Conservation (phyloP, 2,797 vertebrate species). For the Carapus acus region DNA sequence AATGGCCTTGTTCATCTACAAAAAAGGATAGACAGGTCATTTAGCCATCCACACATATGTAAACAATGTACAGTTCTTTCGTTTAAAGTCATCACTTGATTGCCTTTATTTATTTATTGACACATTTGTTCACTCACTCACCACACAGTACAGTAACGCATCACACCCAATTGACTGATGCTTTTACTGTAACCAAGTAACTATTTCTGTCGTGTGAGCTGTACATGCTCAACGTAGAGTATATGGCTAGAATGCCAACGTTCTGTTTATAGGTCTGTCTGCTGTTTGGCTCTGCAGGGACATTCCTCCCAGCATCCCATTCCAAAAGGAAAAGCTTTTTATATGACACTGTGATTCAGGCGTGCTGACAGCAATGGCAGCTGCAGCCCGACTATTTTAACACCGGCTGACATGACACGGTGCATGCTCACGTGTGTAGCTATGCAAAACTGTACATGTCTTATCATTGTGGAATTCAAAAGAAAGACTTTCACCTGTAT, state of each 20-base stretch:
- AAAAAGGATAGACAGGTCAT: slow-evolving; percentile 2
- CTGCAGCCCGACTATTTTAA: slow-evolving; percentile 76
- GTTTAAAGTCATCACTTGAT: not conserved
- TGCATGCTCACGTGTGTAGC: slow-evolving; percentile 48
- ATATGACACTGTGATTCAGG: slow-evolving; percentile 60
- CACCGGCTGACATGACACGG: slow-evolving; percentile 49
- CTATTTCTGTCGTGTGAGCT: slow-evolving; percentile 39
- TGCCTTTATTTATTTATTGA: not conserved
- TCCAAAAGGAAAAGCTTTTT: slow-evolving; percentile 70
- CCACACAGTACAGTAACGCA: not conserved
- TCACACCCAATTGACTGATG: slow-evolving; percentile 27
- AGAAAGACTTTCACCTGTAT: slow-evolving; percentile 70
- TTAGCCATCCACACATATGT: not conserved
- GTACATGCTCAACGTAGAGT: slow-evolving; percentile 35
- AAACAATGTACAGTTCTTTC: too few relatives aligned
- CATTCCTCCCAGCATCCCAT: slow-evolving; percentile 63
- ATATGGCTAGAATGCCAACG: slow-evolving; percentile 53
- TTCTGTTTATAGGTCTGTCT: slow-evolving; percentile 69
- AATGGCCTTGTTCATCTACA: slow-evolving; percentile 82
- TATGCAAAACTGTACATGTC: slow-evolving; percentile 37
- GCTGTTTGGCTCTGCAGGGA: slow-evolving; percentile 59
- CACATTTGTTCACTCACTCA: not conserved
- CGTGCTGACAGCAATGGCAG: slow-evolving; percentile 74
- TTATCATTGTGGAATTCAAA: not conserved
- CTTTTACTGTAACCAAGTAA: too few relatives aligned